Evolutionary conservation across 2,797 vertebrate genomes (phyloP).

Genomic region (Neoniphon sammara): DNA sequence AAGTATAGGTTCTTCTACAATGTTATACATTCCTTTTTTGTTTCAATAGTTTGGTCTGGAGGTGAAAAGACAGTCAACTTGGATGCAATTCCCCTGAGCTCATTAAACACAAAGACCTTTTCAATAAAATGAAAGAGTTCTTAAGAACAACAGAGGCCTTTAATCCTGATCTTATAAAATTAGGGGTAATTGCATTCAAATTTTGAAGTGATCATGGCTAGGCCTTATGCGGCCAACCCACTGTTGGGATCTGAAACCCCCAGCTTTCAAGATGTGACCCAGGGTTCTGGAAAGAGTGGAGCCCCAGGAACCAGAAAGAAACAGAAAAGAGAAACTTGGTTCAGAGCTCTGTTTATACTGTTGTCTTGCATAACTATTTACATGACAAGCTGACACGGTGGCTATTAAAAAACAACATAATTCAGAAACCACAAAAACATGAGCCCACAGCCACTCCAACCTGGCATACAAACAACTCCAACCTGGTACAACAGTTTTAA

Average conservation of each 20-base stretch:
- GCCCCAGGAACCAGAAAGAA: too few species aligned
- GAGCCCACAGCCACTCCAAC: too few species aligned
- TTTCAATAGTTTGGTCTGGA: constrained; percentile 23
- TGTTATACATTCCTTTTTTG: constrained; percentile 21
- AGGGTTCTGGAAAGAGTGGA: too few species aligned
- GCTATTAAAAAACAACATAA: too few species aligned
- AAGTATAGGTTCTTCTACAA: neutral
- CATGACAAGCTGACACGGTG: too few species aligned
- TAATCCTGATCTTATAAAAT: constrained; percentile 36
- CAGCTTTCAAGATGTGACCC: too few species aligned
- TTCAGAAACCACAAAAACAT: too few species aligned
- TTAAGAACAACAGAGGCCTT: constrained; percentile 29
- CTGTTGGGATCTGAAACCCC: neutral
- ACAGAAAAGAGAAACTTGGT: too few species aligned
- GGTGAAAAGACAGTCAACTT: constrained; percentile 59
- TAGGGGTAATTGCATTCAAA: constrained; percentile 32
- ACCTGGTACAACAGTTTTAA: too few species aligned
- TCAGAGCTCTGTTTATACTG: too few species aligned
- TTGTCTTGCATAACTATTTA: too few species aligned
- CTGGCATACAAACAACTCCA: too few species aligned
- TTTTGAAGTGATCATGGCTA: constrained; percentile 28
- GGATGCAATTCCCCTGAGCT: constrained; percentile 58
- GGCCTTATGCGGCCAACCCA: neutral
- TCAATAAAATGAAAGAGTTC: neutral
- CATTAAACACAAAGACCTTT: constrained; percentile 48